Base-by-base conservation (phyloP, 2,797 vertebrate species). In the Stomatorhinus walkeri region DNA sequence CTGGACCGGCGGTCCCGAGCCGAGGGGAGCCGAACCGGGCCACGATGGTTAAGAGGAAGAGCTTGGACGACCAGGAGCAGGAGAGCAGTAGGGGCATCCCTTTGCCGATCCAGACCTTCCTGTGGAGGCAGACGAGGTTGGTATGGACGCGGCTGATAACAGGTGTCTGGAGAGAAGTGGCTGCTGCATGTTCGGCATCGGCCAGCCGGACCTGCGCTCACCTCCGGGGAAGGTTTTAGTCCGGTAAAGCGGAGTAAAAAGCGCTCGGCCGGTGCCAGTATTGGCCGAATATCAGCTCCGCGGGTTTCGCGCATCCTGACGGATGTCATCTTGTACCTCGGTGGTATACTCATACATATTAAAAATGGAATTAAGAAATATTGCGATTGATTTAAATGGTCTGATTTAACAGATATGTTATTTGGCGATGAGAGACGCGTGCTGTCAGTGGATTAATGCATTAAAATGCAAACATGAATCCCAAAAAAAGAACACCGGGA, bases 51-150 rank as follows among this genome's bases (percentile, higher is more conserved):
- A 99, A 99, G 94, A 95, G 98, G 94, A 99, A 99, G 91, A 99
- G 98, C 96, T 94, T 98, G 22, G 98, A 99, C 91, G 98, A 98
- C 32, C 96, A 96, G 92, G 98, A 99, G 91, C 97, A 96, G 93
- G 97, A 99, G 93, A 95, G 97, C 91, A 96, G 97, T 92, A 96
- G 97, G 84, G 98, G 98, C 87, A 96, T 99, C 92, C 98, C 98
- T 56, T 96, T 99, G 89, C 97, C 98, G 79, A 99, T 99, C 93
- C 98, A 99, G 96, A 99, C 98, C 95, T 99, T 99, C 94, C 92
- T 99, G 0, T 99, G 98, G 98, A 96, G 98, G 92, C 98, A 99
- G 88, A 99, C 98, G 95, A 99, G 98, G 98, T 99, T 91, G 88
- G 95, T 92, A 91, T 89, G 88, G 14, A 51, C 22, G 87, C 52